Evolutionary conservation across 1,140 invertebrate genomes (phyloP), one percentile per base, ranked within the genome.

Genomic region (Conus betulinus): DNA sequence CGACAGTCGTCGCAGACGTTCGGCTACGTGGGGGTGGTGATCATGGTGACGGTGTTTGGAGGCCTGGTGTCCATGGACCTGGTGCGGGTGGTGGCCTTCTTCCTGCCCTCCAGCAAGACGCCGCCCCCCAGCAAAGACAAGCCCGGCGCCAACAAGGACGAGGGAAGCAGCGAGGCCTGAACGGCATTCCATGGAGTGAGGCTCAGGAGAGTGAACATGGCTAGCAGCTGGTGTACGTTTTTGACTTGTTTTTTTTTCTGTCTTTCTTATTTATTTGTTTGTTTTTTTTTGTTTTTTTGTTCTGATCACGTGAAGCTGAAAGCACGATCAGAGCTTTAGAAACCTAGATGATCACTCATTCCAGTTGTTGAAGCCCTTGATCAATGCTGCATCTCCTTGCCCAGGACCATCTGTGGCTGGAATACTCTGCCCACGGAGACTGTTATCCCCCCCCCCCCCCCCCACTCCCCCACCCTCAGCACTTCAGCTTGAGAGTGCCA

Each of bases 1-100:
- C 85, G 89, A 13, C 74, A 71, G 55, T 87, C 89, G 11, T 85
- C 88, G 4, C 55, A 51, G 39, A 55, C 60, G 11, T 84, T 90
- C 78, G 89, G 89, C 1, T 84, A 39, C 20, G 15, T 89, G 51
- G 89, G 89, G 5, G 52, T 90, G 11, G 27, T 81, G 0, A 78
- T 88, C 60, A 27, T 90, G 53, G 74, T 52, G 8, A 79, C 85
- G n/a, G 87, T 88, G 4, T 87, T 90, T 39, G 89, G 89, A 4
- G 82, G 88, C 4, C 87, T 90, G 4, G 60, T 90, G 7, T 25
- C 89, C 2, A 3, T 87, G 20, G 89, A 90, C 82, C 51, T 87
- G 5, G 57, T 87, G 7, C 53, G 84, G 11, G 39, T 90, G 15
- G 11, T 79, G 51, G 57, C 63, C 23, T 39, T 39, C 39, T 39